phyloP scores from a whole-genome alignment of 2,797 vertebrate genomes.

The Hippopotamyrus pictus region DNA sequence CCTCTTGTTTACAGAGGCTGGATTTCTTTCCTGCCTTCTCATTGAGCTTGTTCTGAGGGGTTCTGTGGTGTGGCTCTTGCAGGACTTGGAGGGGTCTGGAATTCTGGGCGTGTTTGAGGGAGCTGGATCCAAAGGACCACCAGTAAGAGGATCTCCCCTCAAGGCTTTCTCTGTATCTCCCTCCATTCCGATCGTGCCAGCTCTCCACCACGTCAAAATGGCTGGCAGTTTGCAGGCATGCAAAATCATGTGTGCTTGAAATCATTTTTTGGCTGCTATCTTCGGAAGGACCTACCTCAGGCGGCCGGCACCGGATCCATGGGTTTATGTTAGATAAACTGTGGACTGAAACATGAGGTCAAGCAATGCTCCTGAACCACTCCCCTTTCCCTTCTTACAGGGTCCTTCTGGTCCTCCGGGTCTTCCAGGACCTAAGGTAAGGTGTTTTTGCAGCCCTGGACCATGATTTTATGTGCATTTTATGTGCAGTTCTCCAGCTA shows the following conservation, averaged over 20 bases:
- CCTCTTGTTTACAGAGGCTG: background rate
- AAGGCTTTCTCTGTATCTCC: background rate
- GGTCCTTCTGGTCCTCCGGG: conserved; percentile 58
- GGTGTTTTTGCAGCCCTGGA: background rate
- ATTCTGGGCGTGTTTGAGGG: conserved; percentile 41
- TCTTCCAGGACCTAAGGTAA: conserved; percentile 61
- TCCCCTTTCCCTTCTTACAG: conserved; percentile 36
- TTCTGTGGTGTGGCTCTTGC: conserved; percentile 18
- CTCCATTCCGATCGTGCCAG: background rate
- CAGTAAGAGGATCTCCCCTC: conserved; percentile 53
- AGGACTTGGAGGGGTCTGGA: conserved; percentile 84
- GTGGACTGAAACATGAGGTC: background rate
- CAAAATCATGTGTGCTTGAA: background rate
- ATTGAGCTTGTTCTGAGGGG: background rate
- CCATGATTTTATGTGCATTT: background rate
- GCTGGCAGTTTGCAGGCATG: background rate
- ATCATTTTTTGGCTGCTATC: background rate
- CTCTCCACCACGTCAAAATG: background rate
- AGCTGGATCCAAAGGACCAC: conserved; percentile 47
- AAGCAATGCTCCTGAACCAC: background rate
- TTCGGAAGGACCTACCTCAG: background rate
- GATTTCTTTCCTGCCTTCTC: background rate
- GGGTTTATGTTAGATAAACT: background rate
- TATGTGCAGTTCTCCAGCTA: no score
- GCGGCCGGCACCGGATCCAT: background rate